A percentile compares a stretch with the other conserved stretches of the same genome.
These are phyloP conservation scores for Sminthurinus aureus DNA, from an alignment of 2,888 invertebrate species.

Conservation along the genomic window DNA sequence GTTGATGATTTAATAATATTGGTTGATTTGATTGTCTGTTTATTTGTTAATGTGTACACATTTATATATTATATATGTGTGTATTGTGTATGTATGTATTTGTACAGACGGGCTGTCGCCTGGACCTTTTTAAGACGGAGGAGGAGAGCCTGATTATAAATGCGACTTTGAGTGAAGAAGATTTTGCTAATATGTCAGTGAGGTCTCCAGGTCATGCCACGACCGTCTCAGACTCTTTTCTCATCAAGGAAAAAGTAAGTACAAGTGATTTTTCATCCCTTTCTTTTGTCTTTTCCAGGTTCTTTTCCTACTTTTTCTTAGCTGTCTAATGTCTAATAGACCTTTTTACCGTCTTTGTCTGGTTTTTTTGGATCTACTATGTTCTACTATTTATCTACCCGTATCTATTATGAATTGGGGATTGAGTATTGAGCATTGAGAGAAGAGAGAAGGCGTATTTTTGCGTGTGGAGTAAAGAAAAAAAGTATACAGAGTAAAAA, in stretches of 20 bases:
- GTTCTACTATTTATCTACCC: no score
- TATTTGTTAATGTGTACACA: no score
- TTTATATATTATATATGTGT: neutral
- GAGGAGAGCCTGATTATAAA: constrained; percentile 88
- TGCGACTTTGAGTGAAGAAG: constrained; percentile 65
- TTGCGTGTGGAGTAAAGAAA: no score
- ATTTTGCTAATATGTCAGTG: constrained; percentile 65
- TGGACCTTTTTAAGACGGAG: constrained; percentile 84
- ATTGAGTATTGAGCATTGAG: no score
- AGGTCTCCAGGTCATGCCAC: constrained; percentile 62
- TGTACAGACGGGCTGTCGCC: constrained; percentile 81
- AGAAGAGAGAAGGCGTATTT: no score
- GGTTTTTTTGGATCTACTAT: no score
- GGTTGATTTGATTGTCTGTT: no score
- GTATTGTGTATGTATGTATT: neutral
- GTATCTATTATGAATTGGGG: no score
- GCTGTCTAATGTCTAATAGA: no score
- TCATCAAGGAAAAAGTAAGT: constrained; percentile 73
- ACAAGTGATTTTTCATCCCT: neutral
- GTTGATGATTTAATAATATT: no score
- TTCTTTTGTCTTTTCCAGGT: neutral
- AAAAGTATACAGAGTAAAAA: constrained; percentile 62
- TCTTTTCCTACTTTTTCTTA: no score
- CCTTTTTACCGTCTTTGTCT: no score
- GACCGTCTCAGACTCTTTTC: constrained; percentile 56